Conservation (phyloP, 92 coral and sea anemone species). For the Bergia puertoricense region DNA sequence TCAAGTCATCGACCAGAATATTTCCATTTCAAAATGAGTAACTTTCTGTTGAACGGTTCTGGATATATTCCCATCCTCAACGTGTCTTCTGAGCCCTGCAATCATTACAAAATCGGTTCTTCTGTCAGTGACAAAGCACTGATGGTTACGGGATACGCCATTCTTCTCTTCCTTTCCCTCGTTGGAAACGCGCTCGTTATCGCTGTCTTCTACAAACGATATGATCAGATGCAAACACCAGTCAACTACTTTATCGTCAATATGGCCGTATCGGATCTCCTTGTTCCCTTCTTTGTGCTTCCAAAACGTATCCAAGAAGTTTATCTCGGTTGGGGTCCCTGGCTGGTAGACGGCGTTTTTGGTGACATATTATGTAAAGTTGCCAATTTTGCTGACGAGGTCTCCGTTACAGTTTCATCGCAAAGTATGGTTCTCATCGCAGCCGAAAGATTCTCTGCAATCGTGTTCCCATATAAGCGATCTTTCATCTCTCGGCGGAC, state of each 20-base stretch:
- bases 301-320: background rate
- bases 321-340: background rate
- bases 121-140: background rate
- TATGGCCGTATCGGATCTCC: background rate
- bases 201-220: background rate
- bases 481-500: background rate
- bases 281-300: background rate
- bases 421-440: background rate
- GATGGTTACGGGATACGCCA: background rate
- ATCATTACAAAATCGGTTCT: background rate
- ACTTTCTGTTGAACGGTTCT: too few species aligned
- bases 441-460: background rate
- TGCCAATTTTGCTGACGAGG: background rate
- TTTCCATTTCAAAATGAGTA: too few species aligned
- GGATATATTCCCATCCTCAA: too few species aligned
- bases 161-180: background rate
- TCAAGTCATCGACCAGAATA: too few species aligned
- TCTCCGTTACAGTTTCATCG: too few species aligned
- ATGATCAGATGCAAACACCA: background rate
- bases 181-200: too few species aligned
- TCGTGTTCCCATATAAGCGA: background rate
- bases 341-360: background rate
- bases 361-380: background rate
- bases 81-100: too few species aligned
- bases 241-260: too few species aligned